Evolutionary conservation across 2,888 invertebrate species (phyloP).

Genomic region (Apodemia hepburni): DNA sequence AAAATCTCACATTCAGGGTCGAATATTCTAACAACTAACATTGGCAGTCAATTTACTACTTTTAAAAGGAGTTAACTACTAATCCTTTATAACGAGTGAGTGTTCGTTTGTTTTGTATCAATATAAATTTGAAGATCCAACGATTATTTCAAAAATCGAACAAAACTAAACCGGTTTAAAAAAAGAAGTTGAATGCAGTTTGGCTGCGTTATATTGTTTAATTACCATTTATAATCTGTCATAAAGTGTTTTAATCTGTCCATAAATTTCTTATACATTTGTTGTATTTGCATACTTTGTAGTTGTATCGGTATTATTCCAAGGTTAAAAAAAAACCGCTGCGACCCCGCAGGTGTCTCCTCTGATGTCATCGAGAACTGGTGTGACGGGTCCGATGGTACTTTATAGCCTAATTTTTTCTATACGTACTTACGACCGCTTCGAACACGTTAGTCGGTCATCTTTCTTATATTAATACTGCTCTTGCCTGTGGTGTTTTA

Average conservation of each 20-base stretch:
- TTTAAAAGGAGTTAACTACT: too few species aligned
- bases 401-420: constrained; percentile 32
- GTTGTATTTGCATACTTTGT: not conserved
- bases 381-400: constrained; percentile 48
- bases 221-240: not conserved
- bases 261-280: not conserved
- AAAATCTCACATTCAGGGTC: too few species aligned
- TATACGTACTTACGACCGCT: not conserved
- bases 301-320: constrained; percentile 15
- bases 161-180: too few species aligned
- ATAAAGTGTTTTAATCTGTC: not conserved
- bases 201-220: not conserved
- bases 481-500: too few species aligned
- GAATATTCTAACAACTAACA: too few species aligned
- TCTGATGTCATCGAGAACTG: constrained; percentile 57
- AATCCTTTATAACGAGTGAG: too few species aligned
- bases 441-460: not conserved
- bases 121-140: too few species aligned
- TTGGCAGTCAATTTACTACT: too few species aligned
- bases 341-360: constrained; percentile 26
- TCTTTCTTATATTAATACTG: not conserved
- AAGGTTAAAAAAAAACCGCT: not conserved
- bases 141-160: too few species aligned
- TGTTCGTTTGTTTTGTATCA: too few species aligned
- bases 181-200: not conserved